Base-by-base conservation (phyloP, 1,140 invertebrate species). In the Drosophila erecta region DNA sequence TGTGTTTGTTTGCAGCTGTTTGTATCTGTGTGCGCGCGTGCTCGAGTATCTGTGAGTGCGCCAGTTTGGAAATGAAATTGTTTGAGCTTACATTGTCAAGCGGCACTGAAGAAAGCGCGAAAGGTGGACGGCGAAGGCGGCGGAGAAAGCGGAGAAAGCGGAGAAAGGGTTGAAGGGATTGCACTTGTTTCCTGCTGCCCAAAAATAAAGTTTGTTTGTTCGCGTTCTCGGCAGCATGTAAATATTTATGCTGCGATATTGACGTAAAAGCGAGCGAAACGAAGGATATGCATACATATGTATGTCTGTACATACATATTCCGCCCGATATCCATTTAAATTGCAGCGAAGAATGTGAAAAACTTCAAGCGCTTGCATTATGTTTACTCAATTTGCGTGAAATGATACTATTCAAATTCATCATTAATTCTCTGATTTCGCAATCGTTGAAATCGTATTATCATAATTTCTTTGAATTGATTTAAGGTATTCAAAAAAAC, bases 11-110 rank as follows among this genome's bases (percentile, higher is more conserved):
- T 17, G 17, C 17, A 33, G 43, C 3, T 12, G 11, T 58, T 4
- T 12, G 11, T 58, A 50, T 38, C 58, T 50, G 54, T 47, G 47
- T 38, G 61, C 62, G 64, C 53, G 22, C 24, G 20, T 24, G 46
- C 12, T 14, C 5, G 27, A 50, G 64, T 60, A 35, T 64, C 30
- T 35, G 58, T 53, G 55, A 47, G 61, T 54, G 11, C 58, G 44
- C 58, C 59, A 47, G 57, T 59, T 70, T 70, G 67, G 44, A 78
- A 86, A 87, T 81, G 78, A 86, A 86, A 81, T 81, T 86, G 79
- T 76, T 80, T 51, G 58, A 85, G 81, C 81, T 80, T 46, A 64
- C 56, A 67, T 77, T 81, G 81, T 81, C 62, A 65, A 56, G 75
- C 60, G 64, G 24, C 24, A 17, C 17, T 17, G 17, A 17, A 33